These are phyloP conservation scores for Himalopsyche phryganea DNA, from an alignment of 1,140 invertebrate genomes.

Conservation along the genomic window DNA sequence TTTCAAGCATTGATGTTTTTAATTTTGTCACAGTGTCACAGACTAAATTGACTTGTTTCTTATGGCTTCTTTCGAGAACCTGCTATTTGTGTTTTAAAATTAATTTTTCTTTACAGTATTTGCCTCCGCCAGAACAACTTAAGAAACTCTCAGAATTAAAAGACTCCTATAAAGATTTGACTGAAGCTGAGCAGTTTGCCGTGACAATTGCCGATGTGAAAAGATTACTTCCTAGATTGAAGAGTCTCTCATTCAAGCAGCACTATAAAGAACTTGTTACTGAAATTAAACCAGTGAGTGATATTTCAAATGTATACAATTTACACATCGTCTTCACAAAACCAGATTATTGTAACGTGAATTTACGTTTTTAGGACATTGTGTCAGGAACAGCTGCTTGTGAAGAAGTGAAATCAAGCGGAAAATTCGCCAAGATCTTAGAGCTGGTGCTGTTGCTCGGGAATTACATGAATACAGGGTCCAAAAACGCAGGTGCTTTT, in stretches of 20 bases:
- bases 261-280: slow-evolving; percentile 60
- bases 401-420: slow-evolving; percentile 87
- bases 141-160: slow-evolving; percentile 77
- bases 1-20: too few relatives aligned
- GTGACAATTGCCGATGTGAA: slow-evolving; percentile 89
- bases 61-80: too few relatives aligned
- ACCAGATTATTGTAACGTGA: background rate
- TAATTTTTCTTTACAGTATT: slow-evolving; percentile 57
- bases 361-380: slow-evolving; percentile 64
- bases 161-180: slow-evolving; percentile 74
- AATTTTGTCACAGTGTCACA: too few relatives aligned
- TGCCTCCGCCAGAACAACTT: slow-evolving; percentile 86
- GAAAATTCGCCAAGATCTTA: slow-evolving; percentile 86
- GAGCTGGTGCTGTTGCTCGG: slow-evolving; percentile 88
- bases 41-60: too few relatives aligned
- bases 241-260: slow-evolving; percentile 88
- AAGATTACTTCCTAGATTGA: slow-evolving; percentile 78
- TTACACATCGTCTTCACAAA: background rate
- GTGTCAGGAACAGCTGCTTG: slow-evolving; percentile 93
- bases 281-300: slow-evolving; percentile 85
- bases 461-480: slow-evolving; percentile 94
- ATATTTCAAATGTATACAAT: background rate
- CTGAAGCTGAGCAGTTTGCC: slow-evolving; percentile 93
- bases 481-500: slow-evolving; percentile 87
- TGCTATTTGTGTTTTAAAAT: background rate